Base-by-base conservation (phyloP, 2,797 vertebrate species). In the Nyctibius grandis region DNA sequence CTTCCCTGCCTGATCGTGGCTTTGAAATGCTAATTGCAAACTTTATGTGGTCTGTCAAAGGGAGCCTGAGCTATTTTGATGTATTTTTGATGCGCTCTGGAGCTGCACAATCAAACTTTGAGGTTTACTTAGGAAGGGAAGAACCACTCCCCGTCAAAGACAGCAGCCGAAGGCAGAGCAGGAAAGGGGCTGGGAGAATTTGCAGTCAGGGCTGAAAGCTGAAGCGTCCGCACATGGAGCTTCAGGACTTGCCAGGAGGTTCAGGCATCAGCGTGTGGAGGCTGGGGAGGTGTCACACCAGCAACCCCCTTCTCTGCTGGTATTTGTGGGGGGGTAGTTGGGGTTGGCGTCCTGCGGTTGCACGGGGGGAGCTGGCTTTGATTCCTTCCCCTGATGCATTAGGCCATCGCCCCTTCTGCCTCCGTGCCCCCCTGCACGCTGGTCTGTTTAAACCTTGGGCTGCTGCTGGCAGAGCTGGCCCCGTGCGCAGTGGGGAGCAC, bases 11-110 rank as follows among this genome's bases (percentile, higher is more conserved):
- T 11, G 25, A 61, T 68, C 2, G 1, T 85, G 75, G 84, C 95
- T 97, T 97, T 96, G 96, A 97, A 97, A 95, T 95, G 94, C 84
- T 92, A 96, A 97, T 96, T 70, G 50, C 48, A 80, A 93, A 95
- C 93, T 94, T 96, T 33, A 50, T 16, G 78, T 82, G 90, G 84
- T 72, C 93, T 0, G 31, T 95, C 95, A 96, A 94, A 95, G 72
- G 78, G 22, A 80, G 84, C 61, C 53, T 79, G 91, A 91, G 68
- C 79, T 94, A 95, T 96, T 96, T 91, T 96, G 93, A 94, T 95
- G 94, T 94, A 94, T 96, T 95, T 96, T 96, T 96, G 68, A 95
- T 95, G 90, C 0, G 18, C 64, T 95, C 57, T 72, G 73, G 90
- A 95, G 86, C 88, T 50, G 77, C 68, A 45, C 44, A 33, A 26